These are phyloP conservation scores for Silurus aristotelis DNA, from an alignment of 2,797 vertebrate genomes.

Conservation along the genomic window DNA sequence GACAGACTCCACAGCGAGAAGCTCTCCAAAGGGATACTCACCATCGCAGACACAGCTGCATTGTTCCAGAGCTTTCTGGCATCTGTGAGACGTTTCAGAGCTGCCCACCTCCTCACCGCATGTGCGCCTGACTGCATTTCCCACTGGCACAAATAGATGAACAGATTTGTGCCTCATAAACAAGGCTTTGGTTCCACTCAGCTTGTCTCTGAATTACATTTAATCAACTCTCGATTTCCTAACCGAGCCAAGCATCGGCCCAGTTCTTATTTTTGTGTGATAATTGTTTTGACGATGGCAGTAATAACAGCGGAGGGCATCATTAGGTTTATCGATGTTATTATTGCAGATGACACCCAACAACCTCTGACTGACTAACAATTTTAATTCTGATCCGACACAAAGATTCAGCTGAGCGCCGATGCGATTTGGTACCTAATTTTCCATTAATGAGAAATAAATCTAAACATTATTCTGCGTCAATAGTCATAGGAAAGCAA, in stretches of 20 bases:
- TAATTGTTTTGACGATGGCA: constrained; percentile 46
- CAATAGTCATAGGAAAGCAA: background rate
- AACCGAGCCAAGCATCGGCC: constrained; percentile 21
- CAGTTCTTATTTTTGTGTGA: constrained; percentile 33
- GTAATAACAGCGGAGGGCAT: constrained; percentile 33
- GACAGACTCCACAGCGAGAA: constrained; percentile 43
- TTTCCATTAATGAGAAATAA: background rate
- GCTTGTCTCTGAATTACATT: constrained; percentile 51
- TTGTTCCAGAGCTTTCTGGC: constrained; percentile 42
- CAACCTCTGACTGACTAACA: constrained; percentile 38
- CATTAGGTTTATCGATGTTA: constrained; percentile 33
- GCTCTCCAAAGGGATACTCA: constrained; percentile 44
- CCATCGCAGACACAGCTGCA: constrained; percentile 49
- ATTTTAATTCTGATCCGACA: constrained; percentile 22
- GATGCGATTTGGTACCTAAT: background rate
- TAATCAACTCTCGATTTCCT: constrained; percentile 45
- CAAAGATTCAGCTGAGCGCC: background rate
- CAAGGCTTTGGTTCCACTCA: constrained; percentile 45
- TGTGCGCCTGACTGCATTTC: constrained; percentile 32
- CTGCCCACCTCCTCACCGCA: constrained; percentile 29
- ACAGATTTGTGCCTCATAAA: constrained; percentile 56
- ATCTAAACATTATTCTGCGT: background rate
- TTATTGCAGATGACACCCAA: constrained; percentile 33
- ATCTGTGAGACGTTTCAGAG: constrained; percentile 47
- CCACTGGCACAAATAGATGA: constrained; percentile 55